Evolutionary conservation across 2,888 invertebrate genomes (phyloP).

Genomic region (Meghimatium bilineatum): DNA sequence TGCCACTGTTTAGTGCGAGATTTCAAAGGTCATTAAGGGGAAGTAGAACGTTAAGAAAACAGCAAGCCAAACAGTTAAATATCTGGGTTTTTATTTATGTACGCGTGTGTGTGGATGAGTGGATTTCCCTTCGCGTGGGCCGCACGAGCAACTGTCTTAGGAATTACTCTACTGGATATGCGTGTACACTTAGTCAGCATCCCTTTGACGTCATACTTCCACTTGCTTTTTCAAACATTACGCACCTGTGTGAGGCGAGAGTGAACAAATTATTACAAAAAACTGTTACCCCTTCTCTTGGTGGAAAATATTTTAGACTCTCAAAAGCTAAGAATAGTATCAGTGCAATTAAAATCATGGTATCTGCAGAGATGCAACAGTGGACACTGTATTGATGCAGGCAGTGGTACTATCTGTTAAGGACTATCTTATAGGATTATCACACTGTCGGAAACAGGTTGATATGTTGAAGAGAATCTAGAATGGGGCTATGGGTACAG

Average conservation of each 20-base stretch:
- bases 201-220: conserved; percentile 3
- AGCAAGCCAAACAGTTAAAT: neutral
- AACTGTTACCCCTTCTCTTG: too few relatives aligned
- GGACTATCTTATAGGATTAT: too few relatives aligned
- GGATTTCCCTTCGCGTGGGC: conserved; percentile 5
- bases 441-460: too few relatives aligned
- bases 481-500: too few relatives aligned
- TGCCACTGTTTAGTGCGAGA: neutral
- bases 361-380: too few relatives aligned
- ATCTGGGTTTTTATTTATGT: neutral
- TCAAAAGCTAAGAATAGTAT: too few relatives aligned
- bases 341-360: too few relatives aligned
- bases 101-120: neutral
- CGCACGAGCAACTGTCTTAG: neutral
- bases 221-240: neutral
- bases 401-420: too few relatives aligned
- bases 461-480: too few relatives aligned
- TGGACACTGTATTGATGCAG: too few relatives aligned
- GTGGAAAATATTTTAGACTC: too few relatives aligned
- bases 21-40: neutral
- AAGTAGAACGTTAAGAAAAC: neutral
- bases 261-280: neutral
- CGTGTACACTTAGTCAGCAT: neutral
- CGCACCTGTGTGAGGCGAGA: neutral
- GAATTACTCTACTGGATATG: neutral